phyloP scores from a whole-genome alignment of 2,113 vertebrate genomes.

The Chionomys nivalis region DNA sequence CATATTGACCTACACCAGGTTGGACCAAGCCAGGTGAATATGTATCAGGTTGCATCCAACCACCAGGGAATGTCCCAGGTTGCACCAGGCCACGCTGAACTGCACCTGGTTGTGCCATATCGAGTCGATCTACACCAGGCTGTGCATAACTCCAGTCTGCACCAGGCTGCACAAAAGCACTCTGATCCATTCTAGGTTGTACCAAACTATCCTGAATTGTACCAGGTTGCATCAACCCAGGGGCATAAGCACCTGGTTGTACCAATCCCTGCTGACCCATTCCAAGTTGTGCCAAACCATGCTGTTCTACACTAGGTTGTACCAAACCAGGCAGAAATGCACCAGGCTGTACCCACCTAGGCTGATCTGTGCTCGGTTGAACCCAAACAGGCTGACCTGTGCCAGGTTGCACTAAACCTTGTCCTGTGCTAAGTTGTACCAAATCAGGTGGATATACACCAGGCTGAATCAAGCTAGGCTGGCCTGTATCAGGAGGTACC shows the following conservation, averaged over 20 bases:
- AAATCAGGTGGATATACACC: neutral
- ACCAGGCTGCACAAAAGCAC: neutral
- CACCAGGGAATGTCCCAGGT: neutral
- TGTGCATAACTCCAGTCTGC: neutral
- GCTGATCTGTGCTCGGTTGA: neutral
- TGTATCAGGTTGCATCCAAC: neutral
- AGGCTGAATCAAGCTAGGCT: neutral
- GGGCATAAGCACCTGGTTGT: neutral
- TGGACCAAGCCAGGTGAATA: neutral
- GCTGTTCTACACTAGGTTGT: neutral
- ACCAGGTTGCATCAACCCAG: neutral
- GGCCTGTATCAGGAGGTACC: neutral
- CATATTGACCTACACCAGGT: neutral
- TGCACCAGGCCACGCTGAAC: accelerated
- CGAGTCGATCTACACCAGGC: neutral
- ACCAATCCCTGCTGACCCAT: neutral
- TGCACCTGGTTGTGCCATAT: accelerated
- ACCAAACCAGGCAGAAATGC: neutral
- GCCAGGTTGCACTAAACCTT: neutral
- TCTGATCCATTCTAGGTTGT: neutral
- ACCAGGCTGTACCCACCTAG: neutral
- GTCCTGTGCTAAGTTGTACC: neutral
- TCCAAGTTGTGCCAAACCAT: neutral
- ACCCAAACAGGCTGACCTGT: neutral
- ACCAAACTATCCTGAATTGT: neutral